These are phyloP conservation scores for Oscheius sp. DNA, from an alignment of 2,888 invertebrate species.

Conservation along the genomic window DNA sequence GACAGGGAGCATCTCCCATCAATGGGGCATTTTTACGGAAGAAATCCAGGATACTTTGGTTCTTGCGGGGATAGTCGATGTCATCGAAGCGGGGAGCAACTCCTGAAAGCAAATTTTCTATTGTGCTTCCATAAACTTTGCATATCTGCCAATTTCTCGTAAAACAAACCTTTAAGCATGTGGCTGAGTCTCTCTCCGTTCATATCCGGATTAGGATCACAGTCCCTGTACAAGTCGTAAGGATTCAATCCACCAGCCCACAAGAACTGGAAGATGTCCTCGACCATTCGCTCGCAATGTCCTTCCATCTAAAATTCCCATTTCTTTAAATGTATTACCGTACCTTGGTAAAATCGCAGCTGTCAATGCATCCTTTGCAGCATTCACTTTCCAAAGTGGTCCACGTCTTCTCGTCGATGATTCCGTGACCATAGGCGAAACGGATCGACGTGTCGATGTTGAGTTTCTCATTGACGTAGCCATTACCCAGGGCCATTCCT, in stretches of 20 bases:
- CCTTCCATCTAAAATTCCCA: slow-evolving; percentile 47
- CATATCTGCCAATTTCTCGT: too few species aligned
- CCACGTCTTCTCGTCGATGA: slow-evolving; percentile 72
- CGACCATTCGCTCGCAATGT: slow-evolving; percentile 64
- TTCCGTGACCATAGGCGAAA: slow-evolving; percentile 72
- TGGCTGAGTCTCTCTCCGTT: slow-evolving; percentile 64
- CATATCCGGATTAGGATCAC: slow-evolving; percentile 67
- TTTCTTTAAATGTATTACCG: background rate
- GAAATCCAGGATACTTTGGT: slow-evolving; percentile 5
- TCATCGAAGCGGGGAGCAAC: slow-evolving; percentile 49
- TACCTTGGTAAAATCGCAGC: slow-evolving; percentile 67
- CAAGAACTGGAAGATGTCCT: slow-evolving; percentile 72
- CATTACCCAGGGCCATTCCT: slow-evolving; percentile 73
- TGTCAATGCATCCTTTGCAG: slow-evolving; percentile 69
- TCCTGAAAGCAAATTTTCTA: slow-evolving; percentile 35
- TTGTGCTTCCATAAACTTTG: too few species aligned
- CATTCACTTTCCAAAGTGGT: slow-evolving; percentile 67
- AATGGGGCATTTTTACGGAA: slow-evolving; percentile 37
- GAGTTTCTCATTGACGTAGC: slow-evolving; percentile 70
- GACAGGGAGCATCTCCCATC: slow-evolving; percentile 66
- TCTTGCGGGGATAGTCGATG: slow-evolving; percentile 26
- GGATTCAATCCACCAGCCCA: slow-evolving; percentile 72
- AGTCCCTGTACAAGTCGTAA: slow-evolving; percentile 66
- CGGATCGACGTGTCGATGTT: slow-evolving; percentile 72
- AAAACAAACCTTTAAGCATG: slow-evolving; percentile 53